phyloP scores from a whole-genome alignment of 23 tunicate genomes.

The Botrylloides violaceus region DNA sequence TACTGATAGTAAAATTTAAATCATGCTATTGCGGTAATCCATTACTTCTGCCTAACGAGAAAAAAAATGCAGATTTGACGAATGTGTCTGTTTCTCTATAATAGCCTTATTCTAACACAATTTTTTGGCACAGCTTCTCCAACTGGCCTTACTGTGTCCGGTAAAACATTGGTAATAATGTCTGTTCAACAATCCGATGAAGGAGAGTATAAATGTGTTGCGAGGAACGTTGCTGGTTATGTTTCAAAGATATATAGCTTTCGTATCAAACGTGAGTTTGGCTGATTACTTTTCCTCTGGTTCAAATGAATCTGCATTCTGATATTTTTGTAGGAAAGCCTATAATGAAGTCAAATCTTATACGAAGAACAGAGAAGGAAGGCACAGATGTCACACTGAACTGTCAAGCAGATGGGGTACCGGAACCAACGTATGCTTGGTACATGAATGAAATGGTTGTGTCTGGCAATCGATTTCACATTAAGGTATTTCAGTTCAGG shows the following conservation, averaged over 20 bases:
- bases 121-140: no score
- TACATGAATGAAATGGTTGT: conserved; percentile 20
- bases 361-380: conserved; percentile 35
- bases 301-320: neutral
- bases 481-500: no score
- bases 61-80: no score
- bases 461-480: neutral
- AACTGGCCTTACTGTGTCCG: conserved; percentile 1
- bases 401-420: conserved; percentile 32
- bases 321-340: neutral
- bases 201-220: conserved; percentile 39
- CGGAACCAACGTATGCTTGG: conserved; percentile 31
- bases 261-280: conserved; percentile 16
- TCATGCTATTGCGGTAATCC: no score
- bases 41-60: no score
- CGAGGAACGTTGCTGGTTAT: conserved; percentile 35
- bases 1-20: no score
- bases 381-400: conserved; percentile 49
- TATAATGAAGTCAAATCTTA: conserved; percentile 2
- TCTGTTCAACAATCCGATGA: conserved; percentile 26
- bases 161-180: conserved; percentile 22
- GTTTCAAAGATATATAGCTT: conserved; percentile 20
- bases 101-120: no score
- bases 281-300: neutral
- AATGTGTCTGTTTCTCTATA: no score